phyloP scores from a whole-genome alignment of 2,113 vertebrate genomes.

The Lagenorhynchus albirostris region DNA sequence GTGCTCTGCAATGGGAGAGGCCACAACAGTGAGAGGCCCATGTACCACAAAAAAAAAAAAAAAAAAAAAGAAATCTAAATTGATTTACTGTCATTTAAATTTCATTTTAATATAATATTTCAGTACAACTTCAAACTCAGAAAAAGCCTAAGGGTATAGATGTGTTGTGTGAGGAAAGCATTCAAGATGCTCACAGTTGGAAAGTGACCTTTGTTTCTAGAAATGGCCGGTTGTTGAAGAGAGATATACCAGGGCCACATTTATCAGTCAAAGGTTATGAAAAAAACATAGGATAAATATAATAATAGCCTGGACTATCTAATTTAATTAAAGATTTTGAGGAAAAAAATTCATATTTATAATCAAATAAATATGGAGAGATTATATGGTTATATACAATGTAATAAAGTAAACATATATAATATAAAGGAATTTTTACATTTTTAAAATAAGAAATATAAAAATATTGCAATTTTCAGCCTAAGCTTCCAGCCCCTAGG shows the following conservation, averaged over 20 bases:
- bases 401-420: not conserved
- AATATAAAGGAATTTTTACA: not conserved
- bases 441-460: not conserved
- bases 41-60: too few species aligned
- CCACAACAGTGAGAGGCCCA: too few species aligned
- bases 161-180: not conserved
- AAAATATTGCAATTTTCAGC: not conserved
- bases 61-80: not conserved
- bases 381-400: not conserved
- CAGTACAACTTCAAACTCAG: slow-evolving; percentile 14
- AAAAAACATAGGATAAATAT: not conserved
- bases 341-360: not conserved
- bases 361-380: not conserved
- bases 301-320: not conserved
- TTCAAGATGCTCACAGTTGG: not conserved
- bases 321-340: not conserved
- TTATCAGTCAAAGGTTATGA: not conserved
- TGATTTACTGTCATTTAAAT: not conserved
- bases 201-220: not conserved
- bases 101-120: slow-evolving; percentile 18
- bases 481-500: not conserved
- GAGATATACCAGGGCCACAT: not conserved
- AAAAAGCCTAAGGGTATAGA: not conserved
- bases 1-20: too few species aligned
- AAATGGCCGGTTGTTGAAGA: not conserved